Percentiles rank a stretch among this genome's conserved stretches.
phyloP scores from a whole-genome alignment of 2,113 vertebrate genomes.

The Bubalus kerabau region DNA sequence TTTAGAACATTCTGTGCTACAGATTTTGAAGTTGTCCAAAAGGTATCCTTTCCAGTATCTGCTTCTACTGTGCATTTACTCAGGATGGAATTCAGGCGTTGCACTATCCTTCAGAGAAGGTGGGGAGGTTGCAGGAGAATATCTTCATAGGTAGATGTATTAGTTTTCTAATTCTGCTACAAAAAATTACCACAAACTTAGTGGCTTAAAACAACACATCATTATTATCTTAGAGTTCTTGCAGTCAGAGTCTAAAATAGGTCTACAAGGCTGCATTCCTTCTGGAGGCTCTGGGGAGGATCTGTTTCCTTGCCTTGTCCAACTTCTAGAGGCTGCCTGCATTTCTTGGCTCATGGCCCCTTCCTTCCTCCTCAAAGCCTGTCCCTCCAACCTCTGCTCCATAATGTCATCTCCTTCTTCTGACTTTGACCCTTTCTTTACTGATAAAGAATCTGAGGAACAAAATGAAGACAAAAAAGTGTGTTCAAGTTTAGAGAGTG shows the following conservation, averaged over 20 bases:
- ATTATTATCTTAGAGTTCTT: not conserved
- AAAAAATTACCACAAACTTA: not conserved
- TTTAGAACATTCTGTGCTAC: not conserved
- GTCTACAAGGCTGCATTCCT: not conserved
- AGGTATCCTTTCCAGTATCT: not conserved
- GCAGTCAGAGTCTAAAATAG: not conserved
- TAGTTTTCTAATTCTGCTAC: not conserved
- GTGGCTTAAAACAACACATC: not conserved
- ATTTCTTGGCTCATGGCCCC: not conserved
- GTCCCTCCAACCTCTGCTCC: not conserved
- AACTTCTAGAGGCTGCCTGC: not conserved
- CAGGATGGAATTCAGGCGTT: not conserved
- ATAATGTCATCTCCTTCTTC: not conserved
- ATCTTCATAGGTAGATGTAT: not conserved
- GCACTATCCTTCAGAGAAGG: not conserved
- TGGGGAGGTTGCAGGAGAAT: not conserved
- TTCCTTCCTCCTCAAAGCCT: not conserved
- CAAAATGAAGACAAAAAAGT: not conserved
- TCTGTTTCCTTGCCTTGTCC: not conserved
- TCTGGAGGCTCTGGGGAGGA: not conserved
- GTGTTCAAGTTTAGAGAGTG: not conserved
- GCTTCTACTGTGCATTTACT: not conserved
- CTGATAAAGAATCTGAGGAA: not conserved
- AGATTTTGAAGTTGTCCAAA: not conserved
- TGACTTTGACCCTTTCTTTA: conserved; percentile 16